Conservation (phyloP, 2,113 vertebrate genomes). For the Peromyscus californicus region DNA sequence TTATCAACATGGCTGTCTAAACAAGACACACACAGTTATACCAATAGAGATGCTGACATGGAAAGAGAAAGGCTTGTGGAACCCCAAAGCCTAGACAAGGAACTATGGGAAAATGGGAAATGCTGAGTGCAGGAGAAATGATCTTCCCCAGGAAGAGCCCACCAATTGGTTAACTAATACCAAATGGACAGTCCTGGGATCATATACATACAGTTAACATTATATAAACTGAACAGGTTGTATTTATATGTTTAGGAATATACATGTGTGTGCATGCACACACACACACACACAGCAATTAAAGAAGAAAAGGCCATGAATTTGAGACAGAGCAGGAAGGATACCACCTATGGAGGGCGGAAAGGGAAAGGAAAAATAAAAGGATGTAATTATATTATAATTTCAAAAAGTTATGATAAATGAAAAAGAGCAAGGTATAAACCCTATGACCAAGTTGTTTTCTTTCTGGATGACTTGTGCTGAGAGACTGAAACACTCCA, state of each 20-base stretch:
- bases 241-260: background rate
- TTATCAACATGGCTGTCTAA: background rate
- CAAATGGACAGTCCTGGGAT: background rate
- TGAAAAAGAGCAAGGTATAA: background rate
- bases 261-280: background rate
- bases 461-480: conserved; percentile 72
- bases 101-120: background rate
- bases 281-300: background rate
- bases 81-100: background rate
- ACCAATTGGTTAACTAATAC: background rate
- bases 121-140: background rate
- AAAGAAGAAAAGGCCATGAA: background rate
- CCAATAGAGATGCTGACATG: background rate
- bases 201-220: background rate
- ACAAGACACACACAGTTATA: background rate
- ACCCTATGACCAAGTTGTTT: conserved; percentile 35
- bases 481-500: conserved; percentile 61
- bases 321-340: background rate
- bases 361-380: background rate
- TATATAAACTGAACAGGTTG: background rate
- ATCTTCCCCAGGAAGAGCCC: background rate
- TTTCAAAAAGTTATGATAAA: background rate
- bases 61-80: background rate
- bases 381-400: background rate
- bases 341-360: background rate